These are phyloP conservation scores for Oryzias celebensis DNA, from an alignment of 2,113 vertebrate species.

Conservation along the genomic window DNA sequence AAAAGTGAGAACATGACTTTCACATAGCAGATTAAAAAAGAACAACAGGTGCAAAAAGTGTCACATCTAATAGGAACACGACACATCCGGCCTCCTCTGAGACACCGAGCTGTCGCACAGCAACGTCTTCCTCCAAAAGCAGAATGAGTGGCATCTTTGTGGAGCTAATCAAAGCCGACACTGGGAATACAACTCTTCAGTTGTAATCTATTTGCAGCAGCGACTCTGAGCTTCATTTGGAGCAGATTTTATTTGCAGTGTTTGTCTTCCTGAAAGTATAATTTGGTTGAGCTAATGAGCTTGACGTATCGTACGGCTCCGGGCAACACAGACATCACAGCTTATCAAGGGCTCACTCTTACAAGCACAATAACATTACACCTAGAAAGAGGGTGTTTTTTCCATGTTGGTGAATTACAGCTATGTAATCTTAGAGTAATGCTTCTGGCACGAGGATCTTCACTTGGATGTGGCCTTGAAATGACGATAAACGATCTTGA, in stretches of 20 bases:
- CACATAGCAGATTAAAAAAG: constrained; percentile 58
- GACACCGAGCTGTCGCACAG: constrained; percentile 43
- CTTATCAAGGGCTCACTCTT: constrained; percentile 33
- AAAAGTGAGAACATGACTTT: constrained; percentile 42
- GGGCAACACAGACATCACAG: constrained; percentile 45
- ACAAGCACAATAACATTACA: constrained; percentile 24
- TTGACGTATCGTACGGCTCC: constrained; percentile 32
- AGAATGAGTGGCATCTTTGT: constrained; percentile 21
- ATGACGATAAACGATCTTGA: neutral
- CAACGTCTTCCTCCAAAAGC: constrained; percentile 53
- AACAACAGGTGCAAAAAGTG: constrained; percentile 59
- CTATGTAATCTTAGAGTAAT: constrained; percentile 11
- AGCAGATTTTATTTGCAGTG: constrained; percentile 53
- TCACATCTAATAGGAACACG: constrained; percentile 67
- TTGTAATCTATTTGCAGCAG: constrained; percentile 56
- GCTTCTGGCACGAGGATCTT: neutral
- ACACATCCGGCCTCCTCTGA: constrained; percentile 50
- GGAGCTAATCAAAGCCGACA: constrained; percentile 60
- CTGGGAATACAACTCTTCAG: constrained; percentile 53
- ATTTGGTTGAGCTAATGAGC: constrained; percentile 56
- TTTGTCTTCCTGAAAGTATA: constrained; percentile 55
- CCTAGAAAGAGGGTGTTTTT: constrained; percentile 12
- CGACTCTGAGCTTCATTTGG: constrained; percentile 48
- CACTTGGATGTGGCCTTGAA: neutral
- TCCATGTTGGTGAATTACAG: constrained; percentile 9